Percentiles rank a stretch among this genome's conserved stretches.
Evolutionary conservation across 1,140 invertebrate species (phyloP).

Genomic region (Drosophila asahinai): DNA sequence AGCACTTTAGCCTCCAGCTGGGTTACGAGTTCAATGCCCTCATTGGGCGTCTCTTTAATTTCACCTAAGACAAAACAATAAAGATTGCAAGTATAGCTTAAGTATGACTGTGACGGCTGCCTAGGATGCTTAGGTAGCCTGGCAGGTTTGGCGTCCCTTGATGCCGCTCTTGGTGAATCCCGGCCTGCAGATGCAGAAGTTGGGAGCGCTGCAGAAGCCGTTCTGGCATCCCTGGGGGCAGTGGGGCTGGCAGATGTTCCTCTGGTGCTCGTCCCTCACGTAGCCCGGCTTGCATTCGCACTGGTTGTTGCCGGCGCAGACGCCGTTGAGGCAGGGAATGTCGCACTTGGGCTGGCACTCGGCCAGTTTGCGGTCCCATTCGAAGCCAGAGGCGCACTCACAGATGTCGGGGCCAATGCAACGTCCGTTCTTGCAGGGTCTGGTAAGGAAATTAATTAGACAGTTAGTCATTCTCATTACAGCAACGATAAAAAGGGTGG

Average conservation of each 20-base stretch:
- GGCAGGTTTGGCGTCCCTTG: constrained; percentile 88
- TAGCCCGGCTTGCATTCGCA: constrained; percentile 87
- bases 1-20: constrained; percentile 49
- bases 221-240: constrained; percentile 88
- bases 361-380: constrained; percentile 68
- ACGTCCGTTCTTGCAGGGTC: constrained; percentile 86
- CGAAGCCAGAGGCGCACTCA: constrained; percentile 82
- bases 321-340: constrained; percentile 86
- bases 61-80: constrained; percentile 24
- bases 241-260: constrained; percentile 86
- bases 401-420: constrained; percentile 87
- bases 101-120: neutral
- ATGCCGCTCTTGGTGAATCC: constrained; percentile 89
- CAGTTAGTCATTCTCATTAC: too few relatives aligned
- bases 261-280: constrained; percentile 83
- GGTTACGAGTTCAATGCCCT: constrained; percentile 69
- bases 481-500: neutral
- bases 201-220: constrained; percentile 87
- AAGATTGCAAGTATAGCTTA: neutral
- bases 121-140: constrained; percentile 69
- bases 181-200: constrained; percentile 87
- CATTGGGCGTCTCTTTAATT: constrained; percentile 70
- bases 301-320: constrained; percentile 85
- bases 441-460: neutral
- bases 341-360: constrained; percentile 86